phyloP scores from a whole-genome alignment of 1,140 invertebrate species.

The Triops cancriformis region DNA sequence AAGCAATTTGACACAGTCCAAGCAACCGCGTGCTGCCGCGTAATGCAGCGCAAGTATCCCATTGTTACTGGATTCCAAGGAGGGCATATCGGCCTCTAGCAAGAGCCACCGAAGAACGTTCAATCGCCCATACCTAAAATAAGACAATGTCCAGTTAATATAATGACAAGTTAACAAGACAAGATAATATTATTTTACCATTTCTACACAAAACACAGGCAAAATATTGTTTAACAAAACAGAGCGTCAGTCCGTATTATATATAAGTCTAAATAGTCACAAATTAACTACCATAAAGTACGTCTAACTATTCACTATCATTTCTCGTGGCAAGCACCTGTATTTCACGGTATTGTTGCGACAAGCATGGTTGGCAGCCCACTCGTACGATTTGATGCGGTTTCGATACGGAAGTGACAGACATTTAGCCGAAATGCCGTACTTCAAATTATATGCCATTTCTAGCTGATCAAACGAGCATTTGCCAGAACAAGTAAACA shows the following conservation, averaged over 20 bases:
- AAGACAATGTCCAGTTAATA: too few species aligned
- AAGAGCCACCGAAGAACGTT: constrained; percentile 51
- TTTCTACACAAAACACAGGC: too few species aligned
- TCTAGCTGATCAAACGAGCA: background rate
- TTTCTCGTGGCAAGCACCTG: background rate
- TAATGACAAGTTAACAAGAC: too few species aligned
- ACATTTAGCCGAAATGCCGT: background rate
- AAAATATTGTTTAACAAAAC: too few species aligned
- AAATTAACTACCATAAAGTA: too few species aligned
- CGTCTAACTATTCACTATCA: too few species aligned
- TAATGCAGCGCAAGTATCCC: constrained; percentile 70
- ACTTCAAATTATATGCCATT: background rate
- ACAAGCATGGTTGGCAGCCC: background rate
- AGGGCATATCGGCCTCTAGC: constrained; percentile 49
- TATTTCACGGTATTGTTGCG: background rate
- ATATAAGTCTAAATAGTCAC: too few species aligned
- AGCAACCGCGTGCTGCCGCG: constrained; percentile 69
- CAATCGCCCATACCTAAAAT: constrained; percentile 45
- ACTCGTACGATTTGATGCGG: background rate
- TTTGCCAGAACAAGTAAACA: background rate
- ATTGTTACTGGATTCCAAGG: constrained; percentile 41
- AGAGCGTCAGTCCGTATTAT: too few species aligned
- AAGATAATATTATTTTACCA: too few species aligned
- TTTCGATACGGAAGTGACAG: background rate
- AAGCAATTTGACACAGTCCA: constrained; percentile 70